Conservation (phyloP, 2,797 vertebrate genomes). For the Poecile montanus region DNA sequence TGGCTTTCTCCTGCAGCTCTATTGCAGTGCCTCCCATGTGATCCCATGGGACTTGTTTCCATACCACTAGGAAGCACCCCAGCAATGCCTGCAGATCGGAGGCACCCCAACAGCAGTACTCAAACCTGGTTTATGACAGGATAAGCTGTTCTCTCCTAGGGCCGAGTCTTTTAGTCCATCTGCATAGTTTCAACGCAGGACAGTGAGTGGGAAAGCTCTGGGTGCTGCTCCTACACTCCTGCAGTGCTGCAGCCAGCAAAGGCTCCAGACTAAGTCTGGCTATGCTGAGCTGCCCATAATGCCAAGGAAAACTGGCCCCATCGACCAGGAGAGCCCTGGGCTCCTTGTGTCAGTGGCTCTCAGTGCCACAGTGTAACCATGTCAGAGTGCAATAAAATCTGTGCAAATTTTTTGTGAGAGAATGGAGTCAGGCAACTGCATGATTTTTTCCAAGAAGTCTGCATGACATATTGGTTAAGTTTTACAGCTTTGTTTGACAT, state of each 20-base stretch:
- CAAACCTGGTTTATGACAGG: not conserved
- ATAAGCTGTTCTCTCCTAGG: not conserved
- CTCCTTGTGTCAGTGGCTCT: not conserved
- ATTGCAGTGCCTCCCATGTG: rapidly evolving
- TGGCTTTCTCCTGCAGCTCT: not conserved
- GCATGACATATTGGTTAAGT: not conserved
- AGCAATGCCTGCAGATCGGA: not conserved
- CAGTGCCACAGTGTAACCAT: not conserved
- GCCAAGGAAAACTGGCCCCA: not conserved
- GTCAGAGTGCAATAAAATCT: not conserved
- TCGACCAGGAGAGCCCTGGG: not conserved
- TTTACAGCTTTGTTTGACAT: not conserved
- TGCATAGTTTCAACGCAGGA: rapidly evolving
- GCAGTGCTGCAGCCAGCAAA: not conserved
- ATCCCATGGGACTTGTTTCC: not conserved
- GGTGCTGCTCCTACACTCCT: not conserved
- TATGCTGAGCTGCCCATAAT: rapidly evolving
- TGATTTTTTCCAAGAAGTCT: not conserved
- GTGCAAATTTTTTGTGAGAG: not conserved
- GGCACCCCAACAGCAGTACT: not conserved
- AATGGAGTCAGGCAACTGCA: not conserved
- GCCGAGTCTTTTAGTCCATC: not conserved
- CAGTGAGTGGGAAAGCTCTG: not conserved
- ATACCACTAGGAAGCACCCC: not conserved
- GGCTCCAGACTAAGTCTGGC: not conserved